Conservation (phyloP, 2,797 vertebrate species). For the Oreochromis grahami region DNA sequence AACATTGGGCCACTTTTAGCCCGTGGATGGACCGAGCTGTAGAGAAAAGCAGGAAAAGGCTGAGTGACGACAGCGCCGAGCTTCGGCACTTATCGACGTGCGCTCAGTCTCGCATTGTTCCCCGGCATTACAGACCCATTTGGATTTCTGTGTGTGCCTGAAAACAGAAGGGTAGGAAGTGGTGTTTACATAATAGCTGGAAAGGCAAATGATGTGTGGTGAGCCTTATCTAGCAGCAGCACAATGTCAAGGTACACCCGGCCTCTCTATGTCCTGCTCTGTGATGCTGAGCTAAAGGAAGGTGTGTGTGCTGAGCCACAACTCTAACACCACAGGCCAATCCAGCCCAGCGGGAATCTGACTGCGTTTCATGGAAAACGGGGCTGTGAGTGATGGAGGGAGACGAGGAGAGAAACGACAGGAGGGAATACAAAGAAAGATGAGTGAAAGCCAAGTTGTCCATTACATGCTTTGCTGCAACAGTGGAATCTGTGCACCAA, state of each 20-base stretch:
- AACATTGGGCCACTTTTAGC: not conserved
- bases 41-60: not conserved
- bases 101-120: not conserved
- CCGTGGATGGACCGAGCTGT: not conserved
- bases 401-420: not conserved
- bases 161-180: not conserved
- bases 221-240: conserved; percentile 29
- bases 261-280: not conserved
- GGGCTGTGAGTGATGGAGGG: not conserved
- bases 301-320: not conserved
- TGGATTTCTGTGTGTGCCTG: not conserved
- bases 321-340: not conserved
- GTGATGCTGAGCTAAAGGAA: not conserved
- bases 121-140: not conserved
- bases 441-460: conserved; percentile 43
- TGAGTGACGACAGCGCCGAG: not conserved
- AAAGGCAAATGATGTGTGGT: conserved; percentile 41
- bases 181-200: conserved; percentile 5
- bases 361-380: not conserved
- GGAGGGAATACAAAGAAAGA: not conserved
- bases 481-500: conserved; percentile 62
- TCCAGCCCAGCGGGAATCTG: not conserved
- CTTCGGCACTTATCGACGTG: not conserved
- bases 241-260: conserved; percentile 26
- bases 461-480: conserved; percentile 69